Evolutionary conservation across 2,113 vertebrate species (phyloP).

Genomic region (Bettongia penicillata): DNA sequence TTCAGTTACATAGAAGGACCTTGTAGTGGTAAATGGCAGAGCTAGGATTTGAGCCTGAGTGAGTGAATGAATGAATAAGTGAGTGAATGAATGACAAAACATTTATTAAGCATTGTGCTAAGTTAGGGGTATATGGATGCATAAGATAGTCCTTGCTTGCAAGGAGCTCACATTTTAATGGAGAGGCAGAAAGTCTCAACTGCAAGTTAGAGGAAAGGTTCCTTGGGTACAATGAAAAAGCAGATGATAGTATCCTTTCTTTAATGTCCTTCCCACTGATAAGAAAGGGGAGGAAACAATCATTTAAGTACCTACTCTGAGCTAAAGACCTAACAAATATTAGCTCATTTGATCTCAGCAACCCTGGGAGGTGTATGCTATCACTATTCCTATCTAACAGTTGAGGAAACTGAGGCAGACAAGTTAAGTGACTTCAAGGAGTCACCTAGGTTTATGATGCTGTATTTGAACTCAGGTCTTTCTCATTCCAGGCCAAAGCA

Average conservation of each 20-base stretch:
- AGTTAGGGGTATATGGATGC: neutral
- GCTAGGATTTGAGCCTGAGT: neutral
- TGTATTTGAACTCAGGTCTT: neutral
- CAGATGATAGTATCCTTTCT: neutral
- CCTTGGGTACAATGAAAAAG: neutral
- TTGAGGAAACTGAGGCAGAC: neutral
- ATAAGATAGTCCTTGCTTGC: neutral
- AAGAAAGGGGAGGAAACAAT: neutral
- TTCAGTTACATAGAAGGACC: neutral
- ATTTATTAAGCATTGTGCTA: neutral
- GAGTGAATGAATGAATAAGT: neutral
- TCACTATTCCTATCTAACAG: neutral
- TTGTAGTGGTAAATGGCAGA: neutral
- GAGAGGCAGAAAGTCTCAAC: neutral
- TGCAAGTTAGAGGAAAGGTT: neutral
- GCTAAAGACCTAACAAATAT: neutral
- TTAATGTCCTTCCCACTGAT: neutral
- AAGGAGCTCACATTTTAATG: neutral
- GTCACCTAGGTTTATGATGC: neutral
- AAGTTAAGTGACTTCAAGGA: neutral
- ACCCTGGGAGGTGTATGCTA: neutral
- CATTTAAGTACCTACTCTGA: neutral
- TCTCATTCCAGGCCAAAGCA: neutral
- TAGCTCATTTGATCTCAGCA: neutral
- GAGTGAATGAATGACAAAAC: neutral